Base-by-base conservation (phyloP, 2,797 vertebrate genomes). In the Macroramphosus scolopax region DNA sequence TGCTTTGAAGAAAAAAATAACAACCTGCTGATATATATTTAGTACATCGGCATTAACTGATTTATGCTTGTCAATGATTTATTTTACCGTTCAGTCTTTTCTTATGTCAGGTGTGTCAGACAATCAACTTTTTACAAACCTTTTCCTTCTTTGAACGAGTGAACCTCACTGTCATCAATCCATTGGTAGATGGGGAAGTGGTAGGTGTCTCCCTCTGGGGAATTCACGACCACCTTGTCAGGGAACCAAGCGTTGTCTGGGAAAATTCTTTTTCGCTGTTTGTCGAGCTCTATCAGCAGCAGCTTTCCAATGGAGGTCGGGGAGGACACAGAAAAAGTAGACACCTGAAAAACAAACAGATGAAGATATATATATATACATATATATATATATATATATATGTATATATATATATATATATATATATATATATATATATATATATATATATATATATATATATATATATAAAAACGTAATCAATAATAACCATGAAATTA, bases 91-190 rank as follows among this genome's bases (percentile, higher is more conserved):
- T n/a, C n/a, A n/a, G n/a, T n/a, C n/a, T n/a, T n/a, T n/a, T n/a
- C n/a, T n/a, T n/a, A n/a, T n/a, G 1, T 1, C 14, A 28, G 12
- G 0, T 5, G 26, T 28, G 13, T 20, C 5, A 46, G 17, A 59
- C 1, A n/a, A 17, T 5, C 12, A 13, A 11, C 20, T 17, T 12
- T 39, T 1, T 6, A 65, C 63, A 17, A 24, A 84, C 82, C 84
- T 80, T n/a, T 72, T 39, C 31, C 81, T 17, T 79, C 85, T 26
- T 52, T 82, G 70, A 78, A 84, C 36, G 28, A 4, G 4, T 77
- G 42, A 47, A 72, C 61, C 2, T 65, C 2, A 1, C 7, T 26
- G 51, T 75, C 65, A 13, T 1, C 2, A 10, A 81, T 82, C 75
- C 76, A 84, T 24, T 46, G 45, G 53, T 82, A 63, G 40, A 87